Percentiles rank a stretch among this genome's conserved stretches.
phyloP scores from a whole-genome alignment of 2,888 invertebrate genomes.

The Dasypogon diadema region DNA sequence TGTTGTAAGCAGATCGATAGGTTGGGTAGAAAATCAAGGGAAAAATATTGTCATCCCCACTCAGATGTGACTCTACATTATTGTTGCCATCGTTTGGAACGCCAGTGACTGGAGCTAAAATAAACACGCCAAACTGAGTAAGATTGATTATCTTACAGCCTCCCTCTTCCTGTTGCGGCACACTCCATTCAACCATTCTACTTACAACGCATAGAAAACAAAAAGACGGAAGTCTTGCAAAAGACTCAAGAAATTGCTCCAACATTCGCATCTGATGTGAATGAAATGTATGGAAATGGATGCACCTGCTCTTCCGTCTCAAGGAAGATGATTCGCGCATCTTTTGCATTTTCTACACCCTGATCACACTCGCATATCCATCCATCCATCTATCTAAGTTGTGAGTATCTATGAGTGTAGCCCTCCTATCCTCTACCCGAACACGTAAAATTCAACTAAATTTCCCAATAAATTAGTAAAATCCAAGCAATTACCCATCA shows the following conservation, averaged over 20 bases:
- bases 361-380: neutral
- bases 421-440: neutral
- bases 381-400: neutral
- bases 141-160: too few species aligned
- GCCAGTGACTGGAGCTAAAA: too few species aligned
- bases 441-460: neutral
- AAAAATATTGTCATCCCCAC: too few species aligned
- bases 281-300: slow-evolving; percentile 43
- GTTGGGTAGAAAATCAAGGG: too few species aligned
- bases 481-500: neutral
- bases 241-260: slow-evolving; percentile 33
- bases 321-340: neutral
- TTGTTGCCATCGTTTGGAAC: too few species aligned
- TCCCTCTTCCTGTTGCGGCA: too few species aligned
- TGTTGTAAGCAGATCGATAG: too few species aligned
- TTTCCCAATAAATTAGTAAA: slow-evolving; percentile 1
- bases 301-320: slow-evolving; percentile 46
- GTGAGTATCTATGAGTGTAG: neutral
- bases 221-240: slow-evolving; percentile 39
- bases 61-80: too few species aligned
- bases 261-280: slow-evolving; percentile 3
- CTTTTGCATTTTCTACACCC: too few species aligned
- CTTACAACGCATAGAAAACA: too few species aligned
- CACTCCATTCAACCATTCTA: too few species aligned
- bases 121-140: too few species aligned